Evolutionary conservation across 1,140 invertebrate species (phyloP).

Genomic region (Leguminivora glycinivorella): DNA sequence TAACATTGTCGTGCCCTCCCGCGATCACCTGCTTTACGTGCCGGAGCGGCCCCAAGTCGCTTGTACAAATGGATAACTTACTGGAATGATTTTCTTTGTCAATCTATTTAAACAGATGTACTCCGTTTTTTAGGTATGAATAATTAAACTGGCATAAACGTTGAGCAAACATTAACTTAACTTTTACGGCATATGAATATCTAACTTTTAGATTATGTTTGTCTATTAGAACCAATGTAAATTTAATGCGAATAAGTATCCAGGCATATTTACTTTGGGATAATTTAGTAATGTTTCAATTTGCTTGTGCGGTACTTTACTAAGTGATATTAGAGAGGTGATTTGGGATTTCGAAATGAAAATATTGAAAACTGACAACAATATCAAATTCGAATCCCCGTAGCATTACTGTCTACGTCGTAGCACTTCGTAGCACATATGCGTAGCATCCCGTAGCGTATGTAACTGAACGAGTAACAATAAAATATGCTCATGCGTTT

Average conservation of each 20-base stretch:
- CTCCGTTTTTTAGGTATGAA: neutral
- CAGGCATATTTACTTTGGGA: too few relatives aligned
- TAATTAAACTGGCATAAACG: neutral
- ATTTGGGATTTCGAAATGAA: too few relatives aligned
- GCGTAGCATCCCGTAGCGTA: too few relatives aligned
- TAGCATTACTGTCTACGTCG: neutral
- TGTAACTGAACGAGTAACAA: neutral
- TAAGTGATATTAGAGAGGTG: too few relatives aligned
- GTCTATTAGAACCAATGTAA: neutral
- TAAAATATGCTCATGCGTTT: neutral
- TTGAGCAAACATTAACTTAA: neutral
- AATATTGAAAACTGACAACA: too few relatives aligned
- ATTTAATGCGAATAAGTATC: neutral
- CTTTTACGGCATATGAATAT: neutral
- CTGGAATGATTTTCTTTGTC: conserved; percentile 6
- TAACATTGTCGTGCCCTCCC: conserved; percentile 45
- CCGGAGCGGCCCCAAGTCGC: conserved; percentile 20
- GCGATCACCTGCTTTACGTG: conserved; percentile 32
- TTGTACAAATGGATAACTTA: conserved; percentile 18
- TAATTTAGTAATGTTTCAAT: too few relatives aligned
- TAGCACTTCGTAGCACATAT: neutral
- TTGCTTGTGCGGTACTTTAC: too few relatives aligned
- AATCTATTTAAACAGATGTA: neutral
- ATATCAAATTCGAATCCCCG: too few relatives aligned
- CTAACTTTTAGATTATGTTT: neutral